phyloP scores from a whole-genome alignment of 2,888 invertebrate species.

The Flexamia atlantica region DNA sequence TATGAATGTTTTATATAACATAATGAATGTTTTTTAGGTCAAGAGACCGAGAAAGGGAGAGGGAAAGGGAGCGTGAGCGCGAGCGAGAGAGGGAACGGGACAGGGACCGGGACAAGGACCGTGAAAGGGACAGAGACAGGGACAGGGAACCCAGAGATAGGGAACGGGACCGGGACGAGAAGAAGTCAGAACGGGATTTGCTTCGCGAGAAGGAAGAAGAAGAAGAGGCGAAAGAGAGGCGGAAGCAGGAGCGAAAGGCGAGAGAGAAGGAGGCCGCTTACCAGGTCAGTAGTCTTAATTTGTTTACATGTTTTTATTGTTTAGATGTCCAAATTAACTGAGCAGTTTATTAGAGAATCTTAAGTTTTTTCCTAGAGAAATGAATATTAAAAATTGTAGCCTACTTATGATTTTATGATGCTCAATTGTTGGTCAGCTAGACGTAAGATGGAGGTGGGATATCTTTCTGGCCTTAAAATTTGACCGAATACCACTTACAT shows the following conservation, averaged over 20 bases:
- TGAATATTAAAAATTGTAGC: no score
- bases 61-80: constrained; percentile 67
- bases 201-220: constrained; percentile 80
- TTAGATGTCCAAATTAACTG: no score
- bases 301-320: no score
- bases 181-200: constrained; percentile 72
- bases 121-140: constrained; percentile 63
- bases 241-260: constrained; percentile 93
- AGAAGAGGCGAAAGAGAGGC: constrained; percentile 94
- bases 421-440: no score
- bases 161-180: constrained; percentile 67
- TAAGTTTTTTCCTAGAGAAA: no score
- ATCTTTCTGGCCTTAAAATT: no score
- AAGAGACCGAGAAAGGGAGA: constrained; percentile 61
- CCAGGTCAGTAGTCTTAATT: constrained; percentile 87
- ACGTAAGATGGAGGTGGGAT: no score
- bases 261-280: constrained; percentile 98
- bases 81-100: constrained; percentile 67
- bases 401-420: no score
- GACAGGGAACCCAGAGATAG: constrained; percentile 65
- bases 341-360: no score
- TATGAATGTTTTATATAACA: not conserved
- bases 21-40: constrained; percentile 32
- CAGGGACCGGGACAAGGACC: constrained; percentile 64
- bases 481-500: no score